Evolutionary conservation across 2,888 invertebrate genomes (phyloP), one percentile per base, ranked within the genome.

Genomic region (Meliscaeva auricollis): DNA sequence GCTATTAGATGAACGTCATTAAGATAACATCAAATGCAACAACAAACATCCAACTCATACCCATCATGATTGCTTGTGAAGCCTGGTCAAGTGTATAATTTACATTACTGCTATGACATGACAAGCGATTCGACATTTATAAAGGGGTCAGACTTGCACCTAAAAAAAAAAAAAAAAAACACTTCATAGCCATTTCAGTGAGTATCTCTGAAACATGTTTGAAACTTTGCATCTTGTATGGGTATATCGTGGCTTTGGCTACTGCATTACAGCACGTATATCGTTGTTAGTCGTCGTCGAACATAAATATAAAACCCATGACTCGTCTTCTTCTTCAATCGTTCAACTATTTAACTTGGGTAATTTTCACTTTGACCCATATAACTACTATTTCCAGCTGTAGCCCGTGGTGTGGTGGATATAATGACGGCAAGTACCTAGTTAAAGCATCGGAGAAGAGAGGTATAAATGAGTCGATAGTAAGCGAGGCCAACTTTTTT

Each of bases 331-430:
- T 13, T 38, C 11, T 38, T 9, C 60, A 66, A 72, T 64, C 54
- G 54, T 66, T 79, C 66, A 73, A 79, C 76, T 75, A 79, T 58
- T 78, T 74, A 64, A 74, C 69, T 78, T 83, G 74, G 62, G 74
- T 78, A 78, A 78, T 83, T 79, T 66, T 66, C 79, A 75, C 79
- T 84, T 78, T 84, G 83, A 84, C 83, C 83, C 75, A 84, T 70
- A 68, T 75, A 52, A 62, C 26, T 26, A 58, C 74, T 56, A 70
- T 66, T 70, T 70, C 64, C 46, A 48, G 46, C 20, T 64, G 4
- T 32, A 7, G 2, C 11, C 20, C 1, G 8, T 9, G 11, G 9
- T 8, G 9, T 26, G 30, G n/a, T 30, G n/a, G n/a, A 26, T 1
- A 44, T 22, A 15, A 9, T 9, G 13, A 11, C 38, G 38, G 1